Conservation (phyloP, 1,140 invertebrate species). For the Drosophila nigromelanica region DNA sequence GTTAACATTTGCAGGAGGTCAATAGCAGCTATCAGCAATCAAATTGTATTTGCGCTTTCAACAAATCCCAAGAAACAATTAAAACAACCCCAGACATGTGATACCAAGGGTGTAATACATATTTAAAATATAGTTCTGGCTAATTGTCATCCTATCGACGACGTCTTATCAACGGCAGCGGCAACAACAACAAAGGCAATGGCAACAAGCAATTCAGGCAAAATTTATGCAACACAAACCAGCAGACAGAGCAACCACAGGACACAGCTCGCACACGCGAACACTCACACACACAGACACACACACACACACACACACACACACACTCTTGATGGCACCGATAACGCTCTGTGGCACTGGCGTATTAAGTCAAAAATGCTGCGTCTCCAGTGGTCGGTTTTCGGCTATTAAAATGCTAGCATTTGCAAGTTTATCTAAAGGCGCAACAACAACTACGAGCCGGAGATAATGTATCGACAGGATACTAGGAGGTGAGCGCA, state of each 20-base stretch:
- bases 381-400: slow-evolving; percentile 26
- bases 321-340: slow-evolving; percentile 19
- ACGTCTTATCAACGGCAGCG: slow-evolving; percentile 67
- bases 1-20: slow-evolving; percentile 5
- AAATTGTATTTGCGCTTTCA: slow-evolving; percentile 63
- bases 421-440: slow-evolving; percentile 76
- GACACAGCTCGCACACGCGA: too few relatives aligned
- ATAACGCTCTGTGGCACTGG: slow-evolving; percentile 43
- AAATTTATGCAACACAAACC: slow-evolving; percentile 75
- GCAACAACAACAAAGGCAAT: slow-evolving; percentile 36
- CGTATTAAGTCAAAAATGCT: slow-evolving; percentile 77
- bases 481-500: slow-evolving; percentile 67
- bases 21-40: slow-evolving; percentile 53
- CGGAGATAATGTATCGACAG: slow-evolving; percentile 58
- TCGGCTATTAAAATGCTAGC: slow-evolving; percentile 72
- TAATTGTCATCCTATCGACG: slow-evolving; percentile 79
- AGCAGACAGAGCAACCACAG: slow-evolving; percentile 15
- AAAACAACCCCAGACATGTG: slow-evolving; percentile 29
- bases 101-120: slow-evolving; percentile 9
- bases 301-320: not conserved
- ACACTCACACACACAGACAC: slow-evolving; percentile 30
- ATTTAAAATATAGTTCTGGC: slow-evolving; percentile 69
- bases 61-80: slow-evolving; percentile 71
- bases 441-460: slow-evolving; percentile 33
- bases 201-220: slow-evolving; percentile 61